Evolutionary conservation across 2,113 vertebrate genomes (phyloP).

Genomic region (Spea multiplicata): DNA sequence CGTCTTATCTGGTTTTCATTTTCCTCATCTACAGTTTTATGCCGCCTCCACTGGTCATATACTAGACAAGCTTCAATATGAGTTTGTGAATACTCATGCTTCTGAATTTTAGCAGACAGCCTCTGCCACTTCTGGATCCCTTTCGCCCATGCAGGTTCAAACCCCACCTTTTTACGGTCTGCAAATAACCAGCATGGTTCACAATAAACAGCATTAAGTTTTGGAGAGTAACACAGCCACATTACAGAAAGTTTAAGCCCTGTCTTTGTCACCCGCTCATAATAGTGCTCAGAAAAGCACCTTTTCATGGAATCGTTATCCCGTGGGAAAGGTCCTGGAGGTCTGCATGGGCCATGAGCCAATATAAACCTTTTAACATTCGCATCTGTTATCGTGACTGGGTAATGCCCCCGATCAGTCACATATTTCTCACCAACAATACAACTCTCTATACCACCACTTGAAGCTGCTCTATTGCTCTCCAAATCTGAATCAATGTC

Average conservation of each 20-base stretch:
- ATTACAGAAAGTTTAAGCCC: neutral
- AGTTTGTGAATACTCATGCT: too few species aligned
- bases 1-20: too few species aligned
- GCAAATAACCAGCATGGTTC: neutral
- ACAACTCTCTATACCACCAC: neutral
- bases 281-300: neutral
- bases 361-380: neutral
- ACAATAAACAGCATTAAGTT: too few species aligned
- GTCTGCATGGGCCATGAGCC: neutral
- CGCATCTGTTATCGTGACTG: neutral
- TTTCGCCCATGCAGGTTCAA: too few species aligned
- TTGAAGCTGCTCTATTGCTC: neutral
- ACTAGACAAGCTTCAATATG: too few species aligned
- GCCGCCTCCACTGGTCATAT: too few species aligned
- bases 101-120: too few species aligned
- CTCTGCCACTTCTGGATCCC: too few species aligned
- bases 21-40: too few species aligned
- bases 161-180: too few species aligned
- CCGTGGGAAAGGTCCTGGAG: neutral
- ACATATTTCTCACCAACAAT: neutral
- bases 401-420: neutral
- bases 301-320: neutral
- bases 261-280: neutral
- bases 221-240: too few species aligned
- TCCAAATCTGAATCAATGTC: neutral